phyloP scores from a whole-genome alignment of 2,888 invertebrate species.

The Phytoseiulus persimilis region DNA sequence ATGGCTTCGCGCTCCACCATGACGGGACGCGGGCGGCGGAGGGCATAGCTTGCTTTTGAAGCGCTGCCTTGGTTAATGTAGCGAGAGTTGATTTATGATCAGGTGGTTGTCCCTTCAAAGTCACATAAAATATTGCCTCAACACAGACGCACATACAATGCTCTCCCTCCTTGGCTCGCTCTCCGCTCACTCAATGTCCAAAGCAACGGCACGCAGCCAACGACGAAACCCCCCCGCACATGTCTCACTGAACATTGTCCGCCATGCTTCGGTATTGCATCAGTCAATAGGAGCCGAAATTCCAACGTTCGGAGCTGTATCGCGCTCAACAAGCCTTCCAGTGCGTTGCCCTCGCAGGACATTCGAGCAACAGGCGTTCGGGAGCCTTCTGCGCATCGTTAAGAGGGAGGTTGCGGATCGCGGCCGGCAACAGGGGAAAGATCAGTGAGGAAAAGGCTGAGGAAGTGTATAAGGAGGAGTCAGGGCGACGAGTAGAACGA shows the following conservation, averaged over 20 bases:
- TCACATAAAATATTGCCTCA: neutral
- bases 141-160: neutral
- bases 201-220: neutral
- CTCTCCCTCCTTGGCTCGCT: neutral
- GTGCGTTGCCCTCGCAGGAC: neutral
- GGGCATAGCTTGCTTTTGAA: constrained; percentile 5
- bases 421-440: neutral
- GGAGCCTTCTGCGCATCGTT: neutral
- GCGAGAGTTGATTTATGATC: constrained; percentile 5
- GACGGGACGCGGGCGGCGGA: neutral
- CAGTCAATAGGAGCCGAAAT: neutral
- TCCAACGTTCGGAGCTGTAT: neutral
- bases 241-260: neutral
- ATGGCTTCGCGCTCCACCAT: neutral
- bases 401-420: neutral
- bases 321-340: neutral
- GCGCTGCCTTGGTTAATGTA: neutral
- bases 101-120: neutral
- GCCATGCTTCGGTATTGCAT: neutral
- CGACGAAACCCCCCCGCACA: neutral
- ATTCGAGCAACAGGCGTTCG: neutral
- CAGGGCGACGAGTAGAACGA: neutral
- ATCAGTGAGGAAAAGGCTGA: neutral
- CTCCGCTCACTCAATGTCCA: neutral
- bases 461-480: neutral